These are phyloP conservation scores for Arnoldichthys spilopterus DNA, from an alignment of 2,797 vertebrate genomes.

Conservation along the genomic window DNA sequence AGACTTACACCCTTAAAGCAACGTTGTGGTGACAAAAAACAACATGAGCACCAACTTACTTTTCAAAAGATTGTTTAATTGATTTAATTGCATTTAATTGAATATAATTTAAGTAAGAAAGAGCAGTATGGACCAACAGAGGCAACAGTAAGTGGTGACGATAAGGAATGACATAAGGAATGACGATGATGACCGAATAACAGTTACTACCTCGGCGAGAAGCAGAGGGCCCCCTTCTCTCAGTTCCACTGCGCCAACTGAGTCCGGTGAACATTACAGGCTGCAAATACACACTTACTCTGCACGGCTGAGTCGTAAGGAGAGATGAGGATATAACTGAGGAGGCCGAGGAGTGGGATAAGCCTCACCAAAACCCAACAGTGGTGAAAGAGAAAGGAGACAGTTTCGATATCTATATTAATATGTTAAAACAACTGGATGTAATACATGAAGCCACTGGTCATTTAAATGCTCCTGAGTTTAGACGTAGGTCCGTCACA, in stretches of 20 bases:
- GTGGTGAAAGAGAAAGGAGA: neutral
- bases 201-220: neutral
- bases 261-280: neutral
- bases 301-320: neutral
- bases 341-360: neutral
- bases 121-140: constrained; percentile 35
- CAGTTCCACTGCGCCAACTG: neutral
- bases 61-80: constrained; percentile 42
- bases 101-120: constrained; percentile 46
- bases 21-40: neutral
- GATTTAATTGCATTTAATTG: constrained; percentile 15
- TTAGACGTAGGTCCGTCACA: constrained; percentile 26
- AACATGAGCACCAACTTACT: neutral
- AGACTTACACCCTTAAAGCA: too few relatives aligned
- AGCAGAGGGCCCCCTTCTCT: neutral
- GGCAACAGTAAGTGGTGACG: constrained; percentile 22
- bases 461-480: constrained; percentile 51
- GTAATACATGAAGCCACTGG: constrained; percentile 28
- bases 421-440: neutral
- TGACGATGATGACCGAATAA: constrained; percentile 4
- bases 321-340: neutral
- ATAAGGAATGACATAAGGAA: too few relatives aligned
- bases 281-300: neutral
- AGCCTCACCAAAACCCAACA: constrained; percentile 18
- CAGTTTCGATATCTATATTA: neutral